A percentile compares a stretch with the other conserved stretches of the same genome.
These are phyloP conservation scores for Sarcophaga rosellei DNA, from an alignment of 2,888 invertebrate species.

Conservation along the genomic window DNA sequence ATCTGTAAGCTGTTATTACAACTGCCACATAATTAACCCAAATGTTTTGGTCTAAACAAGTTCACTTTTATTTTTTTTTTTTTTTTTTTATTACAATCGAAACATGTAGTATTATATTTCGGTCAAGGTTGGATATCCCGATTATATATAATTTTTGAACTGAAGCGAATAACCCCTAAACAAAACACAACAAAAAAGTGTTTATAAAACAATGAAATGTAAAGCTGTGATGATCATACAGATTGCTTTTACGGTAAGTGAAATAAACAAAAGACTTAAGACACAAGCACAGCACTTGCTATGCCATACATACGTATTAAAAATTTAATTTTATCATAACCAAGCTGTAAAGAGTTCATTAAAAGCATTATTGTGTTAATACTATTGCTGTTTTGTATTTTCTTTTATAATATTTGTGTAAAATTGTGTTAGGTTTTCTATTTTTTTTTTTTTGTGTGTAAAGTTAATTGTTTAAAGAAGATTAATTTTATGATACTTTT, in stretches of 20 bases:
- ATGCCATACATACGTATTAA: background rate
- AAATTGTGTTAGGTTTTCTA: background rate
- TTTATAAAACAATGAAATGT: background rate
- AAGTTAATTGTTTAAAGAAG: background rate
- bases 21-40: slow-evolving; percentile 9
- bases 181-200: background rate
- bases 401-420: background rate
- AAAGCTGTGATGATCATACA: background rate
- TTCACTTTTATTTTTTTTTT: background rate
- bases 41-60: slow-evolving; percentile 14
- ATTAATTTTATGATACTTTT: background rate
- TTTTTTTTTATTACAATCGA: background rate
- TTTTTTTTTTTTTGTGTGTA: background rate
- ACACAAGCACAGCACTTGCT: slow-evolving; percentile 2
- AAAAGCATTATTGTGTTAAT: slow-evolving; percentile 27
- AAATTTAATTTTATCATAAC: background rate
- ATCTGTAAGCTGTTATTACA: background rate
- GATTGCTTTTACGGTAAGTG: background rate
- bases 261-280: slow-evolving; percentile 43
- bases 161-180: background rate
- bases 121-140: slow-evolving; percentile 59
- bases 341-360: slow-evolving; percentile 30
- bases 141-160: slow-evolving; percentile 17
- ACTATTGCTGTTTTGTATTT: background rate
- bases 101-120: slow-evolving; percentile 5